Evolutionary conservation across 2,113 vertebrate genomes (phyloP).

Genomic region (Oncorhynchus clarkii): DNA sequence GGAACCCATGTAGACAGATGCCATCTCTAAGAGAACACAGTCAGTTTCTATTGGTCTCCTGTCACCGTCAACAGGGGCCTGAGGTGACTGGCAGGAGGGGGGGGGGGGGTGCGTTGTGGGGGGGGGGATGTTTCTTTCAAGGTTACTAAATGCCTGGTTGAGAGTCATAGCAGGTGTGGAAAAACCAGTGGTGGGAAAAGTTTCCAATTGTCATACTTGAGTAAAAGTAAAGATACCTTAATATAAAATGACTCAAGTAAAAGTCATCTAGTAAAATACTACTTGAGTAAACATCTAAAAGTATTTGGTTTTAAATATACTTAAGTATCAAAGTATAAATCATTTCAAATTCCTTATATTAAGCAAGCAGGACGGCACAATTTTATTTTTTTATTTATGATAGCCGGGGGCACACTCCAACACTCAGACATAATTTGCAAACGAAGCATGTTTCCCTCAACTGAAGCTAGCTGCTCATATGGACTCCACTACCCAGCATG

Average conservation of each 20-base stretch:
- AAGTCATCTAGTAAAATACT: no score
- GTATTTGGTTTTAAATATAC: no score
- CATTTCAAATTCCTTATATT: no score
- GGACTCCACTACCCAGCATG: conserved; percentile 51
- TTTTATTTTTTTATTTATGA: no score
- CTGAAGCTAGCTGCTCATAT: conserved; percentile 33
- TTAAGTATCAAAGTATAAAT: no score
- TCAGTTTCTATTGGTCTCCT: conserved; percentile 12
- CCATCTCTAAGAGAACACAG: conserved; percentile 23
- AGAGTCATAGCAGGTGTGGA: conserved; percentile 19
- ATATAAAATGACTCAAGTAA: no score
- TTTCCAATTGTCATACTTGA: no score
- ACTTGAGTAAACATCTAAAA: no score
- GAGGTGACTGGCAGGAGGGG: conserved; percentile 33
- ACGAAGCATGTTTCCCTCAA: neutral
- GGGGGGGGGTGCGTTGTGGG: conserved; percentile 19
- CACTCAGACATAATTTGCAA: no score
- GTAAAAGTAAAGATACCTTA: no score
- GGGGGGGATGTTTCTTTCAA: conserved; percentile 26
- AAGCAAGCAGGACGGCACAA: no score
- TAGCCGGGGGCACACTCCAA: no score
- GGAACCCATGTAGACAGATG: neutral
- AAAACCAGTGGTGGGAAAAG: neutral
- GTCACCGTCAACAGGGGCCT: conserved; percentile 21
- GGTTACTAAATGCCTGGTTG: conserved; percentile 38